These are phyloP conservation scores for Taenaris catops DNA, from an alignment of 2,888 invertebrate species.

Conservation along the genomic window DNA sequence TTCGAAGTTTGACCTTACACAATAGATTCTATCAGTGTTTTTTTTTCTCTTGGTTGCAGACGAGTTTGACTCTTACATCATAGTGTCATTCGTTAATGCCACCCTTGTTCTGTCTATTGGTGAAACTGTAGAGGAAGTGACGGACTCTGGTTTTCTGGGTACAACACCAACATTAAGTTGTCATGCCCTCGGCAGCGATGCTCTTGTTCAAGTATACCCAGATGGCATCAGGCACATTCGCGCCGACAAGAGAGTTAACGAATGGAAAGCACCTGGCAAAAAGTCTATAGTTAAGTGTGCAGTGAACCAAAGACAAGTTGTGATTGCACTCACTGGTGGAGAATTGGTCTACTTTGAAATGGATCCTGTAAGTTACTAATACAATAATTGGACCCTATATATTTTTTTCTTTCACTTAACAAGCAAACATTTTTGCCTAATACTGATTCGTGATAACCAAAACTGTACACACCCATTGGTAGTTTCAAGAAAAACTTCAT, in stretches of 20 bases:
- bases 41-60: slow-evolving; percentile 91
- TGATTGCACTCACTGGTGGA: slow-evolving; percentile 97
- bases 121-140: slow-evolving; percentile 99
- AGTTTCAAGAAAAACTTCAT: no score
- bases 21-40: slow-evolving; percentile 26
- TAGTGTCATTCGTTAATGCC: slow-evolving; percentile 98
- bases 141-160: slow-evolving; percentile 99
- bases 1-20: slow-evolving; percentile 13
- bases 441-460: no score
- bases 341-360: slow-evolving; percentile 99
- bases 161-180: slow-evolving; percentile 99
- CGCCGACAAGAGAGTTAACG: slow-evolving; percentile 98
- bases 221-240: slow-evolving; percentile 99
- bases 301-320: slow-evolving; percentile 98
- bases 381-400: no score
- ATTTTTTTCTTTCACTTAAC: no score
- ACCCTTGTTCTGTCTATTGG: slow-evolving; percentile 99
- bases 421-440: no score
- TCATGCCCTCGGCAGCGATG: slow-evolving; percentile 98
- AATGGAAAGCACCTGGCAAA: slow-evolving; percentile 99
- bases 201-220: slow-evolving; percentile 98
- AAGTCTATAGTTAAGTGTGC: slow-evolving; percentile 98
- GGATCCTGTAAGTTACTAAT: slow-evolving; percentile 98
- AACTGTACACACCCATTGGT: no score
- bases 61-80: slow-evolving; percentile 99